These are phyloP conservation scores for Metalampra italica DNA, from an alignment of 2,888 invertebrate genomes.

Conservation along the genomic window DNA sequence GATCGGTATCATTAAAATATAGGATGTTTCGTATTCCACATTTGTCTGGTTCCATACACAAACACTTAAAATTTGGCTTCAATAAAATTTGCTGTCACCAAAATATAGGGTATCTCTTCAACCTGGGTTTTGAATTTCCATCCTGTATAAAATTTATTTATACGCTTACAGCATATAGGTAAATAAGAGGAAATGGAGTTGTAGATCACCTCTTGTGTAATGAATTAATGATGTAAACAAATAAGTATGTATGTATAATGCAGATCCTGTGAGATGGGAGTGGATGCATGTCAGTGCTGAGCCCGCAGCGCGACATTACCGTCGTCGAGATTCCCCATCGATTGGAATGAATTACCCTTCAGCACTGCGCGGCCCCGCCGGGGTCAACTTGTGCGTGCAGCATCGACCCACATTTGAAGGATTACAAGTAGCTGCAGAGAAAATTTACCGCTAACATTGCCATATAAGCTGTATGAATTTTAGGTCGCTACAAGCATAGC, in stretches of 20 bases:
- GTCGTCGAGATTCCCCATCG: slow-evolving; percentile 19
- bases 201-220: too few species aligned
- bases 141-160: too few species aligned
- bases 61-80: too few species aligned
- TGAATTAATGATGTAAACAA: too few species aligned
- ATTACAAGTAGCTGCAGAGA: slow-evolving; percentile 76
- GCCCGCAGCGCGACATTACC: slow-evolving; percentile 15
- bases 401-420: slow-evolving; percentile 75
- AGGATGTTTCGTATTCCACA: too few species aligned
- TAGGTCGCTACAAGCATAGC: slow-evolving; percentile 75
- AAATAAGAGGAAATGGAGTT: too few species aligned
- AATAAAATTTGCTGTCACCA: too few species aligned
- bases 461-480: slow-evolving; percentile 78
- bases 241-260: neutral
- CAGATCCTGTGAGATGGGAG: neutral
- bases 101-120: too few species aligned
- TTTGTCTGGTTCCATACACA: too few species aligned
- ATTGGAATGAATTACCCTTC: slow-evolving; percentile 66
- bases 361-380: slow-evolving; percentile 40
- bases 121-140: too few species aligned
- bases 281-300: neutral
- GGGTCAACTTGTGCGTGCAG: slow-evolving; percentile 73
- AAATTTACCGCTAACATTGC: slow-evolving; percentile 77
- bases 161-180: too few species aligned
- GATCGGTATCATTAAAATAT: too few species aligned